These are phyloP conservation scores for Pelusios castaneus DNA, from an alignment of 2,113 vertebrate species.

Conservation along the genomic window DNA sequence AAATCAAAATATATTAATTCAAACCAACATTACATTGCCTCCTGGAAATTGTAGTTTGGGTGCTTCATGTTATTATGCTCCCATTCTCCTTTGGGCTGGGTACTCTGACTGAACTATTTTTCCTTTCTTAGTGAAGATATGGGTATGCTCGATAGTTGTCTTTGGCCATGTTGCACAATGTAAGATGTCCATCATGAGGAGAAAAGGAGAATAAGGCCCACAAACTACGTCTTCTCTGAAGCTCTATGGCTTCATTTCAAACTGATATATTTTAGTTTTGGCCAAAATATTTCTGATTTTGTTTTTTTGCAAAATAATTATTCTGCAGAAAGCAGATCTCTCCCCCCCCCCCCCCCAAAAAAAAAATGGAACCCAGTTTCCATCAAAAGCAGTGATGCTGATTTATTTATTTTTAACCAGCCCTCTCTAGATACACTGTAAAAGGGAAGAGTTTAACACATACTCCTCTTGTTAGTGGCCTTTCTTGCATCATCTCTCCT, in stretches of 20 bases:
- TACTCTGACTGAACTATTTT: neutral
- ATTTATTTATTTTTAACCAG: neutral
- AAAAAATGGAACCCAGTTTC: too few species aligned
- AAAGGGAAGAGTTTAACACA: neutral
- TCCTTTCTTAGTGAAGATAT: neutral
- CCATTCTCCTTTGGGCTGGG: neutral
- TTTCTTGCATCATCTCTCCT: neutral
- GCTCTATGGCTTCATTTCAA: neutral
- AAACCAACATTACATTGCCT: neutral
- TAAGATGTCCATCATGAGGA: neutral
- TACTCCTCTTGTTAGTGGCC: neutral
- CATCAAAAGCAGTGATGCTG: neutral
- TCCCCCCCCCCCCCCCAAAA: too few species aligned
- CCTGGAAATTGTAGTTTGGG: neutral
- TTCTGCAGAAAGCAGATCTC: neutral
- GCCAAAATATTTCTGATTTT: neutral
- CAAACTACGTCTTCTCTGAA: neutral
- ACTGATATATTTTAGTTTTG: neutral
- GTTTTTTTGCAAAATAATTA: neutral
- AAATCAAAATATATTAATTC: neutral
- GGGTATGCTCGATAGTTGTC: too few species aligned
- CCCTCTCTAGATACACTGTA: neutral
- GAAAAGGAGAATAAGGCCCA: neutral
- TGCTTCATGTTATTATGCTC: neutral
- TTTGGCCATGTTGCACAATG: neutral